A percentile compares a stretch with the other conserved stretches of the same genome.
phyloP scores from a whole-genome alignment of 2,113 vertebrate species.

The Pyxicephalus adspersus region DNA sequence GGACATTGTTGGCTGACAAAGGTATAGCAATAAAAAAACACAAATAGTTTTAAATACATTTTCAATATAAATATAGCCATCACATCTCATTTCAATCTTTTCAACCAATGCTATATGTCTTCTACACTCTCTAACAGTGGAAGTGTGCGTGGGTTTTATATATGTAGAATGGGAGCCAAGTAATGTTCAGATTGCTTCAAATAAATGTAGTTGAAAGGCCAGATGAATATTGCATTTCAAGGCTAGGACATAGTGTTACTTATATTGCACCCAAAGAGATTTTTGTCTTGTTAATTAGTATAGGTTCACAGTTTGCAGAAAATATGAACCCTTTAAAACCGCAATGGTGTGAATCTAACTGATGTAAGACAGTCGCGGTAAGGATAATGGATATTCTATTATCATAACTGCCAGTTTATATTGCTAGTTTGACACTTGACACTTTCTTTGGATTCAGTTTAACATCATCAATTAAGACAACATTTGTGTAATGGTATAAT shows the following conservation, averaged over 20 bases:
- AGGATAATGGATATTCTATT: constrained; percentile 56
- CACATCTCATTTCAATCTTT: background rate
- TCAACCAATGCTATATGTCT: background rate
- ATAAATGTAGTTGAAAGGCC: constrained; percentile 51
- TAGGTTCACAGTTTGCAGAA: constrained; percentile 53
- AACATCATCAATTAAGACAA: constrained; percentile 57
- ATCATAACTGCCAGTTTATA: constrained; percentile 56
- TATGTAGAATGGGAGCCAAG: background rate
- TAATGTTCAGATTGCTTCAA: constrained; percentile 7
- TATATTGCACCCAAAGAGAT: constrained; percentile 52
- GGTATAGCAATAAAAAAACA: too few species aligned
- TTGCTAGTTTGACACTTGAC: constrained; percentile 49
- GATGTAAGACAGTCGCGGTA: constrained; percentile 45
- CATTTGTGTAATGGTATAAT: constrained; percentile 56
- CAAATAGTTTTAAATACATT: background rate
- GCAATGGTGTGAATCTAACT: constrained; percentile 47
- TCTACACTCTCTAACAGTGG: background rate
- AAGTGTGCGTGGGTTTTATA: background rate
- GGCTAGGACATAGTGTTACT: constrained; percentile 32
- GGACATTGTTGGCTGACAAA: too few species aligned
- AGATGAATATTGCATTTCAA: constrained; percentile 48
- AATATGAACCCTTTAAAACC: constrained; percentile 56
- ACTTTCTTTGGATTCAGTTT: constrained; percentile 52
- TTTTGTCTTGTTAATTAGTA: constrained; percentile 57
- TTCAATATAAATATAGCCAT: background rate